These are phyloP conservation scores for Calliphora vomitoria DNA, from an alignment of 2,888 invertebrate species.

Conservation along the genomic window DNA sequence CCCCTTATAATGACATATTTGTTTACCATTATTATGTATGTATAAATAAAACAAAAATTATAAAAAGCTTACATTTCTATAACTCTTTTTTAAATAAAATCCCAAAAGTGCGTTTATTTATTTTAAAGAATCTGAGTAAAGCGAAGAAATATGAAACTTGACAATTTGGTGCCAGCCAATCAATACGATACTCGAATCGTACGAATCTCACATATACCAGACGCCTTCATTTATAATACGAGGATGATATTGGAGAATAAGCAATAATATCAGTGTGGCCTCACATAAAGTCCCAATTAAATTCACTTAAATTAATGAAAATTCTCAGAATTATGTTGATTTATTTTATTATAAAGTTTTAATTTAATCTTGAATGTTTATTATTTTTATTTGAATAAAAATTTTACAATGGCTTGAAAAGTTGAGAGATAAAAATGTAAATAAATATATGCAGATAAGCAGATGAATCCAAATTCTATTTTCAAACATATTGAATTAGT, in stretches of 20 bases:
- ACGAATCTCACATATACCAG: neutral
- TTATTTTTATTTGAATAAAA: neutral
- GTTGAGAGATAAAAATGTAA: neutral
- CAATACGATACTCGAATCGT: constrained; percentile 2
- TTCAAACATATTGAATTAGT: no score
- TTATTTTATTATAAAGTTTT: neutral
- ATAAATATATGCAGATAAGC: no score
- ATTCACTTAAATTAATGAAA: constrained; percentile 58
- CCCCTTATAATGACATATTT: no score
- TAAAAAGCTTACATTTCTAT: neutral
- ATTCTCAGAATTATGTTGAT: constrained; percentile 51
- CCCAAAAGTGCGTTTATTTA: constrained; percentile 54
- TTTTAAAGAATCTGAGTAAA: constrained; percentile 51
- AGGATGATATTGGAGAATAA: constrained; percentile 52
- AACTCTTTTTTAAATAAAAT: constrained; percentile 14
- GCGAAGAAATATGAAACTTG: constrained; percentile 48
- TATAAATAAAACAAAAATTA: no score
- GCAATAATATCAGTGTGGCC: neutral
- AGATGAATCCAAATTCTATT: no score
- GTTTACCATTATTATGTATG: no score
- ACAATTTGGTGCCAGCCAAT: constrained; percentile 3
- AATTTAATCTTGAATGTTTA: constrained; percentile 26
- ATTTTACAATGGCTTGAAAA: neutral
- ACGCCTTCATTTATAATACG: constrained; percentile 23
- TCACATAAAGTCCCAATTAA: constrained; percentile 32